Evolutionary conservation across 2,113 vertebrate genomes (phyloP), one percentile per base, ranked within the genome.

Genomic region (Pluvialis apricaria): DNA sequence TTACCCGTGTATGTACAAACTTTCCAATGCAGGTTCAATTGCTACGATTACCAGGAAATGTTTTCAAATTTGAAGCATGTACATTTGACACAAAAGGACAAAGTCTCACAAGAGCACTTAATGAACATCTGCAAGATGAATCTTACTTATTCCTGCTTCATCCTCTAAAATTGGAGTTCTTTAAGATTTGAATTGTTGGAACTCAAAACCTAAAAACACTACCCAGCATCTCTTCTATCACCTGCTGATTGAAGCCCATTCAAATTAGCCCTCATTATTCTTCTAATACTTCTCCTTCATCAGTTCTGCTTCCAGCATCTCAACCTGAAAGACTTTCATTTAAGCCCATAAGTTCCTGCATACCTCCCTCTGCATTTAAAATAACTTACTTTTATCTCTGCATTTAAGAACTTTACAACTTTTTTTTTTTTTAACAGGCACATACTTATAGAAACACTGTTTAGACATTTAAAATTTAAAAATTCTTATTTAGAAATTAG

Each of bases 71-170:
- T n/a, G 31, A 92, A 77, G 55, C 25, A 64, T 5, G 51, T 32
- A 68, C 51, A 68, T 71, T 44, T 86, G 38, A 83, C 86, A 90
- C 6, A 21, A 95, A 77, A n/a, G 62, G 55, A 61, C 18, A 51
- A 49, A 58, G 38, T 62, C 68, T 57, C 66, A 88, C 49, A 96
- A 91, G 82, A 89, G 57, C 52, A 62, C 29, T 62, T 87, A 80
- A 83, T 47, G 83, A 96, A 91, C 71, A 88, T 13, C 90, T 96
- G 88, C 88, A 81, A 75, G 69, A 83, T 42, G 26, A 57, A 79
- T 64, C 72, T 88, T 64, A 70, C 36, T 93, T 91, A n/a, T 15
- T 81, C 71, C 85, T 73, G 51, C 70, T 82, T 88, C 36, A 0
- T 64, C 61, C 86, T 88, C 10, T 13, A 44, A 81, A 62, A 60